Percentiles rank a stretch among this genome's conserved stretches.
phyloP scores from a whole-genome alignment of 2,888 invertebrate genomes.

The Allophyes oxyacanthae region DNA sequence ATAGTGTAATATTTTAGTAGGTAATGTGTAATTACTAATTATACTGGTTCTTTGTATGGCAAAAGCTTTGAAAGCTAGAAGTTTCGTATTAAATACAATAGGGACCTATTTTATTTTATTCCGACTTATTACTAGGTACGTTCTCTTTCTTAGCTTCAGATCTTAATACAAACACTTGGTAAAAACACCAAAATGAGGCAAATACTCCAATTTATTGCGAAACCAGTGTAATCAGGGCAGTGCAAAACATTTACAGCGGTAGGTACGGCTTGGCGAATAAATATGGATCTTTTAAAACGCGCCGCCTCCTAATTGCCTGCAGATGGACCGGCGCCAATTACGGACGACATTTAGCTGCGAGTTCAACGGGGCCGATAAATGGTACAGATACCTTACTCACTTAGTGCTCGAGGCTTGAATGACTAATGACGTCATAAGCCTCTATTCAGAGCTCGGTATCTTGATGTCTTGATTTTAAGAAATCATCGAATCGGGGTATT shows the following conservation, averaged over 20 bases:
- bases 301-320: conserved; percentile 84
- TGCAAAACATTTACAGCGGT: conserved; percentile 66
- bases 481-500: conserved; percentile 16
- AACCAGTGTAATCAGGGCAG: conserved; percentile 68
- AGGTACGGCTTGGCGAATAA: conserved; percentile 72
- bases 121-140: no score
- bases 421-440: conserved; percentile 69
- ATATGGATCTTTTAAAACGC: conserved; percentile 86
- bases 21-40: conserved; percentile 18
- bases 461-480: conserved; percentile 32
- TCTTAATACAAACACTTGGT: neutral
- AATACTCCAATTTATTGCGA: conserved; percentile 58
- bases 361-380: conserved; percentile 77
- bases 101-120: neutral
- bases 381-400: conserved; percentile 69
- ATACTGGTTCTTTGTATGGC: no score
- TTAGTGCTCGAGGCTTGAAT: conserved; percentile 59
- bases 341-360: conserved; percentile 75
- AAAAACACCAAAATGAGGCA: conserved; percentile 40
- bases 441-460: conserved; percentile 28
- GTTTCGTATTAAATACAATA: neutral
- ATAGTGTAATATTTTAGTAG: conserved; percentile 29
- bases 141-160: no score
- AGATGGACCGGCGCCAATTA: conserved; percentile 87
- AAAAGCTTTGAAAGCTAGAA: neutral